A percentile compares a stretch with the other conserved stretches of the same genome.
Evolutionary conservation across 2,888 invertebrate species (phyloP).

Genomic region (Apotomis betuletana): DNA sequence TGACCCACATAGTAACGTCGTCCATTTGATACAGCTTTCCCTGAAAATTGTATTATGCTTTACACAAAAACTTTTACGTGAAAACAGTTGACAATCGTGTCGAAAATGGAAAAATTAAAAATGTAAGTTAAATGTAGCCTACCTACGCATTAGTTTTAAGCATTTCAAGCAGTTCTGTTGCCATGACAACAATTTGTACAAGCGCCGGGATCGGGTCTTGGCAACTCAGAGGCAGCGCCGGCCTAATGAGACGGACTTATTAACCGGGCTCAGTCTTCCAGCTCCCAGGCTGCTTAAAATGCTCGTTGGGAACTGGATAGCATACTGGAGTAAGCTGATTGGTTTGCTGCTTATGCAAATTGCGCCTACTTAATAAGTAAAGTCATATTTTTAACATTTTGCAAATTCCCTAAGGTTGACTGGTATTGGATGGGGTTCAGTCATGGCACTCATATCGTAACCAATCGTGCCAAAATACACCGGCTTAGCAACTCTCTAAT

Average conservation of each 20-base stretch:
- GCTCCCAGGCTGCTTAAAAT: not conserved
- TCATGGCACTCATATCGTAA: no score
- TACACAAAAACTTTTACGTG: no score
- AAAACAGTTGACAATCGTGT: no score
- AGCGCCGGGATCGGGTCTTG: not conserved
- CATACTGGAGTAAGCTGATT: not conserved
- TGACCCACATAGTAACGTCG: no score
- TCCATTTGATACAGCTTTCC: no score
- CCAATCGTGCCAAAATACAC: no score
- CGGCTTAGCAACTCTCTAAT: no score
- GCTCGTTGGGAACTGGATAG: not conserved
- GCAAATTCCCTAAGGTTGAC: no score
- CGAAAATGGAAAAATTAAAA: no score
- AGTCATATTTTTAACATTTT: not conserved
- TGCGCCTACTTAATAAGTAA: not conserved
- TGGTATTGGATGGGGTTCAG: no score
- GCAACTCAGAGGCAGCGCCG: not conserved
- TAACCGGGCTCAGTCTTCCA: not conserved
- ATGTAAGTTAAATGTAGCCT: no score
- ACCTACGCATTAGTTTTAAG: not conserved
- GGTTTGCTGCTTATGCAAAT: not conserved
- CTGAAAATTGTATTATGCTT: no score
- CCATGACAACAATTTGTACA: not conserved
- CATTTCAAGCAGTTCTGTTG: not conserved
- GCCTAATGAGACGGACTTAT: not conserved